Evolutionary conservation across 2,888 invertebrate species (phyloP), one percentile per base, ranked within the genome.

Genomic region (Polyommatus icarus): DNA sequence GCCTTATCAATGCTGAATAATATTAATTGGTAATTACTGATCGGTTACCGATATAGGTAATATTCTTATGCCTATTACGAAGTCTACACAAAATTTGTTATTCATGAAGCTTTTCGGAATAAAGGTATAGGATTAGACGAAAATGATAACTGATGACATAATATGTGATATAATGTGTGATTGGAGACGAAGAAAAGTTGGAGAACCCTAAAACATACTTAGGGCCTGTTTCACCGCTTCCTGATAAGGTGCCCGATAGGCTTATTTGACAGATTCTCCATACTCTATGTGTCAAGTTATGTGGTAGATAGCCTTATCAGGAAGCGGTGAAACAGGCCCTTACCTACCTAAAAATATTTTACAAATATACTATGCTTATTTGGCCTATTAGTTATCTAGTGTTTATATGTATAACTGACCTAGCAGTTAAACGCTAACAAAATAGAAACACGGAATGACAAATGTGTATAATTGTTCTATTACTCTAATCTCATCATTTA

Each of bases 401-500:
- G 29, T 32, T 67, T 29, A 32, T 67, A n/a, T n/a, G n/a, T n/a
- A 29, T 67, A 67, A 15, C 29, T 67, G 29, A 32, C 29, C 67
- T 18, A 67, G 29, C 67, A 32, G 29, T 67, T 67, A 32, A 67
- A 67, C 29, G 15, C 29, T 67, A 29, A 32, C 15, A 67, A 61
- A 67, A 67, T 24, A 61, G 10, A 67, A 29, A 67, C 61, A 24
- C 67, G 5, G 67, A 67, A 67, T 67, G 67, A 67, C 18, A 67
- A 32, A 67, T 67, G 18, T 67, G 67, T 67, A 67, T 29, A 18
- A 67, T 67, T 32, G 29, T 67, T 67, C 15, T 67, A 67, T 67
- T 67, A 67, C 67, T 29, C 6, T 67, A 67, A 67, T 67, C 67
- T 29, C 29, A 67, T 67, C 24, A 67, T 67, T 67, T 67, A 29